Evolutionary conservation across 2,888 invertebrate genomes (phyloP), one percentile per base, ranked within the genome.

Genomic region (Tridacna crocea): DNA sequence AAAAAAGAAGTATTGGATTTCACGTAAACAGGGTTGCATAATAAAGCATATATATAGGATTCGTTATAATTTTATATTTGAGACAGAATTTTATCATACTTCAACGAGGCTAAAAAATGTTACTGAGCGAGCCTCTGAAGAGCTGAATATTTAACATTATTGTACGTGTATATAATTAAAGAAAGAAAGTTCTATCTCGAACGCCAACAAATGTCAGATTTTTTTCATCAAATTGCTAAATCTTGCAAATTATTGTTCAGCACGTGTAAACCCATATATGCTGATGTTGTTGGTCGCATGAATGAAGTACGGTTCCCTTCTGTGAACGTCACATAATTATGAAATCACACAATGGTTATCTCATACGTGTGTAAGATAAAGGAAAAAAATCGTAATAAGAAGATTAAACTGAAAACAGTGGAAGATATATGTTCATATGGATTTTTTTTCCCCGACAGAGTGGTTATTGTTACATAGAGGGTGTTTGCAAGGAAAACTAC

Each of bases 401-500:
- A n/a, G 4, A 55, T 6, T 55, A 17, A 2, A 55, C n/a, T 22
- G 8, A 15, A 11, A 55, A 19, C n/a, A n/a, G 3, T 6, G n/a
- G n/a, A 19, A 1, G 10, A 1, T 55, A 19, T 19, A 10, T n/a
- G 10, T 6, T 17, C 2, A 55, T 17, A 6, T 55, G 1, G 2
- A 2, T 55, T 55, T 55, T 17, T 55, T 55, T 55, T 3, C 2
- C 19, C 24, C 26, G 11, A 24, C 63, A 63, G 63, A 22, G 26
- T 63, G 63, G 63, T 6, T 63, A 63, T 19, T 63, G 63, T 22
- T 63, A 63, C 26, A 63, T 63, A 27, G 27, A 27, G 0, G 63
- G 63, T 12, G 26, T 26, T 11, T 63, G 63, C 27, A 27, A 26
- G 2, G 26, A 63, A 19, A 63, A 63, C 26, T 3, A 26, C 26